Conservation (phyloP, 2,797 vertebrate genomes). For the Xenentodon cancila region DNA sequence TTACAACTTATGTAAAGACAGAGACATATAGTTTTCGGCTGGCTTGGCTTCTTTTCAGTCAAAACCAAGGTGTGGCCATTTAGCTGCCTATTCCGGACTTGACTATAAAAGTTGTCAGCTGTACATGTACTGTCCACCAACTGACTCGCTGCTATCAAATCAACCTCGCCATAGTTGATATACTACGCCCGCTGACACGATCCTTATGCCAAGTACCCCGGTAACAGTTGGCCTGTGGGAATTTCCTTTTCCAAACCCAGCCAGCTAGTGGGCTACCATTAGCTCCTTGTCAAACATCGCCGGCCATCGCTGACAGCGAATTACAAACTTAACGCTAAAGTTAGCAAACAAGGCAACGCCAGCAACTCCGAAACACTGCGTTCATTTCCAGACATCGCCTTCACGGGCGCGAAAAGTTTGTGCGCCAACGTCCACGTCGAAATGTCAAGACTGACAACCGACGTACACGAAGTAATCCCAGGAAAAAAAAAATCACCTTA, state of each 20-base stretch:
- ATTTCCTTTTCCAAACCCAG: constrained; percentile 65
- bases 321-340: constrained; percentile 66
- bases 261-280: constrained; percentile 58
- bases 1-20: constrained; percentile 12
- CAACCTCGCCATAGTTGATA: constrained; percentile 21
- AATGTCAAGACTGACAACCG: constrained; percentile 29
- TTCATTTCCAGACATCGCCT: not conserved
- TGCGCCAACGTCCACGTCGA: not conserved
- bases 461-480: constrained; percentile 14
- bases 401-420: not conserved
- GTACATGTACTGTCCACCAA: constrained; percentile 18
- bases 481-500: constrained; percentile 24
- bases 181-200: constrained; percentile 31
- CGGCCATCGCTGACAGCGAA: constrained; percentile 70
- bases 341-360: constrained; percentile 52
- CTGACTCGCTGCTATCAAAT: constrained; percentile 9
- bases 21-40: constrained; percentile 6
- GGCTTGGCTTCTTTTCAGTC: constrained; percentile 66
- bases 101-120: constrained; percentile 36
- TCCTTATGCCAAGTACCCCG: constrained; percentile 22
- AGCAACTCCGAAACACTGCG: constrained; percentile 35
- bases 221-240: constrained; percentile 56
- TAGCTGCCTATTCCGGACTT: constrained; percentile 64
- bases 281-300: constrained; percentile 69
- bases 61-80: constrained; percentile 81